Percentiles rank a stretch among this genome's conserved stretches.
Conservation (phyloP, 2,797 vertebrate genomes). For the Tiaroga cobitis region DNA sequence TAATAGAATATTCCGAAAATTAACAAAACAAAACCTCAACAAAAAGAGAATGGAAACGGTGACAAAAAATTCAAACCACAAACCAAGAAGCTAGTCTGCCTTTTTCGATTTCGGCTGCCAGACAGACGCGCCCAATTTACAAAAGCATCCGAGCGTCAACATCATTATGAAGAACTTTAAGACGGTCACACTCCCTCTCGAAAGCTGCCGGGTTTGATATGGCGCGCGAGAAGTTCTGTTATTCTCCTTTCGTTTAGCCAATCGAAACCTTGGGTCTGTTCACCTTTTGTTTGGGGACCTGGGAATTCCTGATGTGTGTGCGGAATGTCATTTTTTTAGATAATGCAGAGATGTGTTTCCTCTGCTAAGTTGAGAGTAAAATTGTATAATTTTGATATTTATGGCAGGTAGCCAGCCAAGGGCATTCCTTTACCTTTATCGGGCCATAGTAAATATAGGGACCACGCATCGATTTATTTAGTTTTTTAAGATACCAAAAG, state of each 20-base stretch:
- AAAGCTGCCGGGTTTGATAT: constrained; percentile 31
- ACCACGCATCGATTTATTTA: constrained; percentile 66
- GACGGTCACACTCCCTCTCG: neutral
- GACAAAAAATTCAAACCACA: constrained; percentile 16
- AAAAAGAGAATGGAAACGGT: constrained; percentile 6
- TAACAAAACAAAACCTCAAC: constrained; percentile 22
- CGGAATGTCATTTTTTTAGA: neutral
- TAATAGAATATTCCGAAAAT: constrained; percentile 33
- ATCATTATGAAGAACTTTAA: neutral
- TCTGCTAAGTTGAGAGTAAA: constrained; percentile 24
- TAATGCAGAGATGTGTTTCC: constrained; percentile 24
- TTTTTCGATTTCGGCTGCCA: constrained; percentile 36
- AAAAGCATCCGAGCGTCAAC: neutral
- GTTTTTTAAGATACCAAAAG: constrained; percentile 72
- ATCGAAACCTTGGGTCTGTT: neutral
- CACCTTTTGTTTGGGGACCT: neutral
- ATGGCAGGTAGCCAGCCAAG: constrained; percentile 54
- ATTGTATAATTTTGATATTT: constrained; percentile 39
- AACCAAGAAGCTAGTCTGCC: constrained; percentile 23
- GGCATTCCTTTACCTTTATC: constrained; percentile 58
- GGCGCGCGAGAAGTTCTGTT: constrained; percentile 7
- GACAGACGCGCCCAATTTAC: constrained; percentile 28
- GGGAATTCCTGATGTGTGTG: neutral
- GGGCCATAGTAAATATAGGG: constrained; percentile 65
- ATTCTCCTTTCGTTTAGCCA: constrained; percentile 24